Evolutionary conservation across 2,113 vertebrate species (phyloP).

Genomic region (Hippolais icterina): DNA sequence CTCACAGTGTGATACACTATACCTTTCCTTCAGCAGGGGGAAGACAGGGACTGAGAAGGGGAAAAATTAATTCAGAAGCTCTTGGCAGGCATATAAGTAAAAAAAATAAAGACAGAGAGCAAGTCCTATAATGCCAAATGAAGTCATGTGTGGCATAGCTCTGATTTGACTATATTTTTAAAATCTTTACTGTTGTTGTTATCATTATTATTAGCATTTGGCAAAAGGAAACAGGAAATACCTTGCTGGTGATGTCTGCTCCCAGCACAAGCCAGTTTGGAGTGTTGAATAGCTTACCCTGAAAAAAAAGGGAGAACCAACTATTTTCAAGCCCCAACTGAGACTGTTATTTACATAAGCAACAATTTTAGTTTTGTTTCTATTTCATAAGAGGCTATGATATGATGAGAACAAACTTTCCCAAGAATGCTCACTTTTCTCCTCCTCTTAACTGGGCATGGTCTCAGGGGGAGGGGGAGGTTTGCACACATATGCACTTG

Average conservation of each 20-base stretch:
- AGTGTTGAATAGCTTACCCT: constrained; percentile 31
- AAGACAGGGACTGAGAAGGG: neutral
- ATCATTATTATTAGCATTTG: constrained; percentile 44
- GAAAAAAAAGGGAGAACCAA: constrained; percentile 19
- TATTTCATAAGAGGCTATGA: neutral
- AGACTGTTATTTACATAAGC: neutral
- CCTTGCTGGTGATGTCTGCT: constrained; percentile 47
- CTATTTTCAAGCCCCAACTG: neutral
- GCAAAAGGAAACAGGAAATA: constrained; percentile 62
- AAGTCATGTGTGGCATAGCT: neutral
- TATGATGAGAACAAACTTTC: neutral
- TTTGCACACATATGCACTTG: neutral
- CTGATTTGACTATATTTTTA: neutral
- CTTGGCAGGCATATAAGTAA: neutral
- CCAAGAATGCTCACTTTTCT: neutral
- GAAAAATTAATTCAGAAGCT: constrained; percentile 24
- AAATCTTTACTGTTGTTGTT: neutral
- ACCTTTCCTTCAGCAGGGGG: neutral
- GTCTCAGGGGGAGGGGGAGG: neutral
- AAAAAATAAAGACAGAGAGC: neutral
- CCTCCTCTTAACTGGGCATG: neutral
- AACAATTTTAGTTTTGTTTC: neutral
- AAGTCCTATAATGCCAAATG: neutral
- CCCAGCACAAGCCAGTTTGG: neutral
- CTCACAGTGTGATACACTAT: neutral